Conservation (phyloP, 2,113 vertebrate species). For the Ictalurus furcatus region DNA sequence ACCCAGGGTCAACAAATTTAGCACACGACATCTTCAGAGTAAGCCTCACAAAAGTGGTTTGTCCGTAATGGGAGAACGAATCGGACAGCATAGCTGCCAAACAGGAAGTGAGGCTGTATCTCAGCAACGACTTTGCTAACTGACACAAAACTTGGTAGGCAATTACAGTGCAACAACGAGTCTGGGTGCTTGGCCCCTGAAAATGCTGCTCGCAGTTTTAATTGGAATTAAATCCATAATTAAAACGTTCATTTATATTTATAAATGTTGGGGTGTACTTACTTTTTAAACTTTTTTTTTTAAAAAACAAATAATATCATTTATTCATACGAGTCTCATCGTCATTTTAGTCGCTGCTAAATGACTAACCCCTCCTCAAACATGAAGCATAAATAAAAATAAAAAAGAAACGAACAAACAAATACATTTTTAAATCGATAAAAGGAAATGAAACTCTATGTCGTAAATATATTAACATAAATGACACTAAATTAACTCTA, state of each 20-base stretch:
- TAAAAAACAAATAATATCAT: neutral
- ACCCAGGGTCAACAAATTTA: too few relatives aligned
- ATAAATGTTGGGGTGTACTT: neutral
- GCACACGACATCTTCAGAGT: too few relatives aligned
- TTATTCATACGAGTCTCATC: neutral
- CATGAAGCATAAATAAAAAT: neutral
- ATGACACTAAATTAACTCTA: neutral
- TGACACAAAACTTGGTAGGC: too few relatives aligned
- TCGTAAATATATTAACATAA: neutral
- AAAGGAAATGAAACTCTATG: neutral
- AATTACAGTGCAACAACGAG: too few relatives aligned
- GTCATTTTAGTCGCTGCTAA: neutral
- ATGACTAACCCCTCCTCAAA: neutral
- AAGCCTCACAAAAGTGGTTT: too few relatives aligned
- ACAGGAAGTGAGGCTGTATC: too few relatives aligned
- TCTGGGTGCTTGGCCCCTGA: too few relatives aligned
- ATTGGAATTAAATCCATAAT: neutral
- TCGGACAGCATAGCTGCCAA: too few relatives aligned
- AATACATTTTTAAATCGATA: neutral
- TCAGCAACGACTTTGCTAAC: too few relatives aligned
- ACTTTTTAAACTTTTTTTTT: neutral
- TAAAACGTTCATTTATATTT: neutral
- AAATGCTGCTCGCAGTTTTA: too few relatives aligned
- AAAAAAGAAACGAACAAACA: neutral
- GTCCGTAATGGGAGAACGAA: too few relatives aligned